Percentiles rank a stretch among this genome's conserved stretches.
Conservation (phyloP, 2,888 invertebrate genomes). For the Agrotis ipsilon region DNA sequence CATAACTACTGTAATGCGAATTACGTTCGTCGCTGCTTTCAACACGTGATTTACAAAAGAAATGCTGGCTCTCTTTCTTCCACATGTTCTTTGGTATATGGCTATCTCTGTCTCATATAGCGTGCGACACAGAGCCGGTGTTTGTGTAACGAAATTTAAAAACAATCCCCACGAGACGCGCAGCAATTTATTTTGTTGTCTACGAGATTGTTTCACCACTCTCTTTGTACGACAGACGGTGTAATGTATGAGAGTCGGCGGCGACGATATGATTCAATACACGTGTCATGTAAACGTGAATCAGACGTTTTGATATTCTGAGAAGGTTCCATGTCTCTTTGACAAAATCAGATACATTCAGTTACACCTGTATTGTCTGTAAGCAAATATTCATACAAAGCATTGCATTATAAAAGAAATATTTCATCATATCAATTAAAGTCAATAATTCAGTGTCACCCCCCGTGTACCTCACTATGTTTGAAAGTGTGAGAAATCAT, state of each 20-base stretch:
- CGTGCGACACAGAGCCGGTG: slow-evolving; percentile 65
- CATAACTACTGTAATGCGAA: slow-evolving; percentile 69
- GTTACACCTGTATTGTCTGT: background rate
- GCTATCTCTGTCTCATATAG: slow-evolving; percentile 65
- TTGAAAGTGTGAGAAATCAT: background rate
- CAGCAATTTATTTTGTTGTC: slow-evolving; percentile 82
- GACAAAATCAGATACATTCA: background rate
- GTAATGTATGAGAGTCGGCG: slow-evolving; percentile 55
- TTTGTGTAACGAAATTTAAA: slow-evolving; percentile 86
- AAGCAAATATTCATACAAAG: background rate
- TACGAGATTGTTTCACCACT: slow-evolving; percentile 79
- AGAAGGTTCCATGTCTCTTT: background rate
- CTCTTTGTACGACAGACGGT: slow-evolving; percentile 48
- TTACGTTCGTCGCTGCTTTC: slow-evolving; percentile 57
- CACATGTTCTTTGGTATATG: slow-evolving; percentile 37
- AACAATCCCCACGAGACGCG: slow-evolving; percentile 82
- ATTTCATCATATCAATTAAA: slow-evolving; percentile 3
- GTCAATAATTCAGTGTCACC: background rate
- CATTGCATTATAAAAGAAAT: background rate
- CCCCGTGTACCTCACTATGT: too few species aligned
- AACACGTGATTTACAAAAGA: slow-evolving; percentile 59
- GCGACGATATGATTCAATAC: slow-evolving; percentile 11
- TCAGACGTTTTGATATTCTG: background rate
- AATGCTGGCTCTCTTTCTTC: slow-evolving; percentile 52
- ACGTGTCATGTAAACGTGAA: background rate